Conservation (phyloP, 2,113 vertebrate species). For the Colius striatus region DNA sequence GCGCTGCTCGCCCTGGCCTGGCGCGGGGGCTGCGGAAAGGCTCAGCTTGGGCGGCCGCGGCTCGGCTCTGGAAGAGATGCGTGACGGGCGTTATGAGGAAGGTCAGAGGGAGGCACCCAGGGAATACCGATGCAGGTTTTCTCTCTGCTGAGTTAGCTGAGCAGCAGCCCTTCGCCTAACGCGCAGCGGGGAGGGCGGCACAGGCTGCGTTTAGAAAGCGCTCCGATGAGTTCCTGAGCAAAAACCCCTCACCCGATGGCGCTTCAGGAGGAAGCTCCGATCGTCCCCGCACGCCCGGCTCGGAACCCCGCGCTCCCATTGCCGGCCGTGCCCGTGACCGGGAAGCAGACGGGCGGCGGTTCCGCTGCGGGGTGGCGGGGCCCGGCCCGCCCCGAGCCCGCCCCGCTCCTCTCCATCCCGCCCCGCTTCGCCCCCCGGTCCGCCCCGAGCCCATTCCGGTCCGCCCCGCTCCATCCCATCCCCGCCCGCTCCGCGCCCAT, state of each 20-base stretch:
- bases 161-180: too few relatives aligned
- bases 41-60: too few relatives aligned
- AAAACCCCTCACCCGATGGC: not conserved
- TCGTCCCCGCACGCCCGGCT: accelerated
- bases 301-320: accelerated
- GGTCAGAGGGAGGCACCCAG: not conserved
- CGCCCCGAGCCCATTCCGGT: too few relatives aligned
- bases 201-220: not conserved
- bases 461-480: too few relatives aligned
- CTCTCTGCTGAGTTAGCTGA: not conserved
- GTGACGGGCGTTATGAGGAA: accelerated
- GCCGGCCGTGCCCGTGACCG: not conserved
- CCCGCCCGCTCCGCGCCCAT: too few relatives aligned
- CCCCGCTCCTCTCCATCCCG: too few relatives aligned
- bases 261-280: not conserved
- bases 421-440: too few relatives aligned
- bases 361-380: not conserved
- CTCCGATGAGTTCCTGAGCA: not conserved
- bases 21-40: too few relatives aligned
- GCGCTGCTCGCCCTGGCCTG: too few relatives aligned
- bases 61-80: accelerated
- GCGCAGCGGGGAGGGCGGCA: accelerated
- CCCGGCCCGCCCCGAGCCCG: not conserved
- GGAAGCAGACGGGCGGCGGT: constrained; percentile 10
- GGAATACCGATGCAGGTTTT: too few relatives aligned